Base-by-base conservation (phyloP, 2,797 vertebrate genomes). In the Karalla daura region DNA sequence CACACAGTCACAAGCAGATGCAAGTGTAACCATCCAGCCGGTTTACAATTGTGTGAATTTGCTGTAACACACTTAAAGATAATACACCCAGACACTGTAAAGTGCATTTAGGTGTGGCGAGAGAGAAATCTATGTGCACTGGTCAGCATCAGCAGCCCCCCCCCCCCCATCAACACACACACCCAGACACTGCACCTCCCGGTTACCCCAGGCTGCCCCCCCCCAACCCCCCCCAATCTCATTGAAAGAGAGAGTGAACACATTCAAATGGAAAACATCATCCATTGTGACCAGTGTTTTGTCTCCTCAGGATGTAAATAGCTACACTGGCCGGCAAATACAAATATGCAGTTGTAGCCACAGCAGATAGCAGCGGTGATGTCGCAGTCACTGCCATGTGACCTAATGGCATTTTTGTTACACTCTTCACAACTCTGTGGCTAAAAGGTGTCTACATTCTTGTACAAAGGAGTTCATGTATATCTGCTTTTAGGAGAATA, bases 101-200 rank as follows among this genome's bases (percentile, higher is more conserved):
- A 55, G 44, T 74, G 78, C 17, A 40, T 79, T 76, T 84, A 73
- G 5, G 41, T 7, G 4, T 85, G 70, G 65, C 83, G 30, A 67
- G 56, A 56, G 39, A 54, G 36, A 91, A 89, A 93, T 94, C 86
- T 92, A 93, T 95, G 85, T 90, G 85, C 73, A 74, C 81, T 94
- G 95, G 94, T 95, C 94, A 95, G 89, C 90, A 92, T 95, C 93
- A 94, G 86, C 91, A 86, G 91, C 86, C 88, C 90, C 79, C 23
- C 4, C 41, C 21, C 40, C 1, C 10, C 4, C 17, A 3, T 11
- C 7, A 11, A 35, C 32, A 35, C 33, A 35, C 40, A 25, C 25
- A 9, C 17, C 18, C 86, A 89, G 89, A 91, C 81, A 88, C 81
- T 47, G 58, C 27, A 46, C 63, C 66, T 32, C 50, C 67, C 66